A percentile compares a stretch with the other conserved stretches of the same genome.
These are phyloP conservation scores for Tretioscincus oriximinensis DNA, from an alignment of 2,113 vertebrate genomes.

Conservation along the genomic window DNA sequence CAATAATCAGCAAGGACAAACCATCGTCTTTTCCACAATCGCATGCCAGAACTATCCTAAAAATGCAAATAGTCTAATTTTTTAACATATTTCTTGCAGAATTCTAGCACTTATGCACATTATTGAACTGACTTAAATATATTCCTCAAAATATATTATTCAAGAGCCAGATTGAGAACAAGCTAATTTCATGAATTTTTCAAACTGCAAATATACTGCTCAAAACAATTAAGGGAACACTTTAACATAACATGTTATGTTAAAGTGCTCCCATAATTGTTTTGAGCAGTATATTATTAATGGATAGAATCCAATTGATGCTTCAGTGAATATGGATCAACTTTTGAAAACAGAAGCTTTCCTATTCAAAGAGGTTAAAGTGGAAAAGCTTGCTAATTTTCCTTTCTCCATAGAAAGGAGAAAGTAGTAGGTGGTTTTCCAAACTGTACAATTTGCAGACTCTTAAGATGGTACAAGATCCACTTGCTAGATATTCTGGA, in stretches of 20 bases:
- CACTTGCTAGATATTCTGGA: background rate
- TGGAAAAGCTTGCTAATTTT: background rate
- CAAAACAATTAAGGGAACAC: too few relatives aligned
- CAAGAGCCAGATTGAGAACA: slow-evolving; percentile 20
- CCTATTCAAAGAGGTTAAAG: background rate
- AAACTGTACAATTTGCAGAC: background rate
- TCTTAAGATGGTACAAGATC: too few relatives aligned
- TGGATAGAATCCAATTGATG: background rate
- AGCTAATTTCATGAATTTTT: slow-evolving; percentile 16
- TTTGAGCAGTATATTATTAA: background rate
- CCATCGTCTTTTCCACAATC: slow-evolving; percentile 97
- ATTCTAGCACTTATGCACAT: background rate
- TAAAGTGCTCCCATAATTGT: too few relatives aligned
- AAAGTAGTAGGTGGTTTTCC: background rate
- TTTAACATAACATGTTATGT: too few relatives aligned
- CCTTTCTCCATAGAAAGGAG: background rate
- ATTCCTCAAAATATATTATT: slow-evolving; percentile 3
- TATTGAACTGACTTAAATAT: slow-evolving; percentile 22
- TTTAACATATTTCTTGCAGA: background rate
- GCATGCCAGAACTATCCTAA: slow-evolving; percentile 98
- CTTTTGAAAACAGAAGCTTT: background rate
- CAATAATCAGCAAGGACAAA: slow-evolving; percentile 98
- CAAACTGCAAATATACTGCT: background rate
- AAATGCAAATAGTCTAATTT: slow-evolving; percentile 49
- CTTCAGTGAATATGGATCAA: background rate